Base-by-base conservation (phyloP, 2,888 invertebrate genomes). In the Caenorhabditis auriculariae region DNA sequence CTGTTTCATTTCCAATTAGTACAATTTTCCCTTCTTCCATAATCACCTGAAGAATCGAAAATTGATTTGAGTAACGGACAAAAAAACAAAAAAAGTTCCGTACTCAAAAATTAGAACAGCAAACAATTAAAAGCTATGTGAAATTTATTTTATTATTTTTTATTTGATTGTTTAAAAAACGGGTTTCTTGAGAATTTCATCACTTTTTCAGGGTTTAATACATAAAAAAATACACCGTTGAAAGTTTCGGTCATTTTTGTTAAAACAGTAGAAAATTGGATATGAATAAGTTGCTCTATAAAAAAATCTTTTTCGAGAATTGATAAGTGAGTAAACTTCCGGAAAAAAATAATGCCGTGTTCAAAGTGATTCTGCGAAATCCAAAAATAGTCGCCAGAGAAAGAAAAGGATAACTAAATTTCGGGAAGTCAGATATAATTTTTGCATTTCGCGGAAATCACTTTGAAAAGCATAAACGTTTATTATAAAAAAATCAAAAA, bases 21-120 rank as follows among this genome's bases (percentile, higher is more conserved):
- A 80, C 68, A 49, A 80, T 76, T 57, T 70, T 69, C 9, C 74
- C 77, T 35, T 75, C 75, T 38, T 73, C 79, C 73, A 71, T 71
- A 38, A 41, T 9, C 41, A 9, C 41, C 9, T n/a, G n/a, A 32
- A 32, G 35, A 32, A 32, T 32, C 9, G n/a, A 12, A n/a, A 9
- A 32, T 12, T 32, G 9, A 32, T n/a, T n/a, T n/a, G n/a, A n/a
- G n/a, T n/a, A n/a, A n/a, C n/a, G n/a, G n/a, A n/a, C n/a, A n/a
- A n/a, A n/a, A n/a, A n/a, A n/a, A n/a, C n/a, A n/a, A n/a, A n/a
- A n/a, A n/a, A n/a, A n/a, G n/a, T n/a, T n/a, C n/a, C n/a, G n/a
- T n/a, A n/a, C n/a, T n/a, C n/a, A n/a, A n/a, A n/a, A n/a, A n/a
- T n/a, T n/a, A n/a, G n/a, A n/a, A n/a, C n/a, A n/a, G n/a, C n/a